Evolutionary conservation across 2,888 invertebrate genomes (phyloP), one percentile per base, ranked within the genome.

Genomic region (Macaria liturata): DNA sequence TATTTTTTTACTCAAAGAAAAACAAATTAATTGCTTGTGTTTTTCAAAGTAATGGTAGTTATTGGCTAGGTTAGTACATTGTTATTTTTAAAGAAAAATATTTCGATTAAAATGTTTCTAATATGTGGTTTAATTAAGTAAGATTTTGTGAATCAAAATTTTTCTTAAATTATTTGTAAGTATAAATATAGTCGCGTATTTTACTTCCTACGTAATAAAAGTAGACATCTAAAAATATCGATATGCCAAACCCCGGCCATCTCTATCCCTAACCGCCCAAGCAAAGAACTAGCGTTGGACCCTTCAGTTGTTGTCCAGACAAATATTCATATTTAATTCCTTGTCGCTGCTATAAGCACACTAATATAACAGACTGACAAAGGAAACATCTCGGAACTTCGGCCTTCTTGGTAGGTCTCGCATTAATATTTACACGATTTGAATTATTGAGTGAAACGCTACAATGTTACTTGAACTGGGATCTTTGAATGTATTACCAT

Each of bases 291-390:
- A 76, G 71, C 72, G 69, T 73, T 74, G 72, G 79, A 81, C 81
- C 84, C 83, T 80, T 78, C 71, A 76, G 77, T 78, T 81, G 71
- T 76, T 77, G 71, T 74, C 76, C 80, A 77, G 81, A 78, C 89
- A 86, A 89, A 90, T 87, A 89, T 88, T 88, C 87, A 91, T 91
- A 89, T 89, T 88, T 89, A 87, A 91, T 90, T 88, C 82, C 73
- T 72, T 69, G 68, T 72, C 68, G 70, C 68, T 69, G 72, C 77
- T 84, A 81, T 81, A 78, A 78, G 75, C 72, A 72, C 74, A 84
- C 83, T 84, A 80, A 82, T 80, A 78, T 75, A 83, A 83, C 76
- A 76, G 72, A 74, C 76, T 71, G 71, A 74, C 76, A 77, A 78
- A 84, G 76, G 80, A 76, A 80, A 75, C 71, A 76, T 79, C 70